Percentiles rank a stretch among this genome's conserved stretches.
Evolutionary conservation across 2,113 vertebrate genomes (phyloP).

Genomic region (Sialia sialis): DNA sequence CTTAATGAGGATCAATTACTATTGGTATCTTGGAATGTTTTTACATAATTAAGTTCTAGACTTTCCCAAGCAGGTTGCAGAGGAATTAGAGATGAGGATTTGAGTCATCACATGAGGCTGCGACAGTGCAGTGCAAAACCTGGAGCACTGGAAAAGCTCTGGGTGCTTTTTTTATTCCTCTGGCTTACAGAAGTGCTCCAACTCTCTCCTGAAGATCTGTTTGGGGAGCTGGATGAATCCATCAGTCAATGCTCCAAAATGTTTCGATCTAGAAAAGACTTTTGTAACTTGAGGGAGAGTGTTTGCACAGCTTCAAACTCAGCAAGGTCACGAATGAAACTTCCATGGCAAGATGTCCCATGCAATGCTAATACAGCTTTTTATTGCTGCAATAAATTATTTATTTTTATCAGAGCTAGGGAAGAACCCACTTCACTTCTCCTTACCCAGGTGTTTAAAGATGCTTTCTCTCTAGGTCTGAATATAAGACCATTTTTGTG

Average conservation of each 20-base stretch:
- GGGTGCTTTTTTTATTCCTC: neutral
- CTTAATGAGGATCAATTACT: constrained; percentile 62
- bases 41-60: constrained; percentile 49
- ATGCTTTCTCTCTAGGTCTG: neutral
- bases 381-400: neutral
- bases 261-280: neutral
- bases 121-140: neutral
- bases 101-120: neutral
- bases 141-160: neutral
- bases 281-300: neutral
- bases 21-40: constrained; percentile 45
- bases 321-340: neutral
- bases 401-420: neutral
- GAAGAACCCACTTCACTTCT: neutral
- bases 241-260: neutral
- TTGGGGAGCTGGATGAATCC: neutral
- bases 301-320: neutral
- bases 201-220: neutral
- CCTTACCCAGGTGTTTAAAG: neutral
- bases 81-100: neutral
- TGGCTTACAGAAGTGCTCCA: neutral
- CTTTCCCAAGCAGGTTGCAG: neutral
- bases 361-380: neutral
- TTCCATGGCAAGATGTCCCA: neutral
- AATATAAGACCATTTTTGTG: neutral